Percentiles rank a stretch among this genome's conserved stretches.
phyloP scores from a whole-genome alignment of 2,888 invertebrate species.

The Ophion costatus region DNA sequence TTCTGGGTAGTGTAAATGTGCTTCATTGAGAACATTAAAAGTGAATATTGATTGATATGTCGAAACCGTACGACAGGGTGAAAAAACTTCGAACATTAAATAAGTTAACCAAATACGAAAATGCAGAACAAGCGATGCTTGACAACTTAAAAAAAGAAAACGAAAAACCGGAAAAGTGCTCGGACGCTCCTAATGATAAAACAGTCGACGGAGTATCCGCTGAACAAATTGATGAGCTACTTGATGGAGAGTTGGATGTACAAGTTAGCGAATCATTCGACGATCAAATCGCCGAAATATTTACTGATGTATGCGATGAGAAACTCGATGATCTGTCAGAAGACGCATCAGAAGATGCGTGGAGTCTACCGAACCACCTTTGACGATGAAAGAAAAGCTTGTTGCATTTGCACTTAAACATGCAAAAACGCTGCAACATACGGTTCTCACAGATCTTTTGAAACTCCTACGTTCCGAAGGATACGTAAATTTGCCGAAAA shows the following conservation, averaged over 20 bases:
- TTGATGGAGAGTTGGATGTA: not conserved
- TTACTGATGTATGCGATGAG: not conserved
- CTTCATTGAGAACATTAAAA: too few species aligned
- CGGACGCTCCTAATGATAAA: not conserved
- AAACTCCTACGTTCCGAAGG: constrained; percentile 1
- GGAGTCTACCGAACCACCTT: not conserved
- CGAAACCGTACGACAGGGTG: not conserved
- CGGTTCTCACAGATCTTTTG: not conserved
- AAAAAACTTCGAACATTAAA: not conserved
- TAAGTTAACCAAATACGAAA: not conserved
- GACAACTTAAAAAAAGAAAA: not conserved
- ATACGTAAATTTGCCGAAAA: constrained; percentile 7
- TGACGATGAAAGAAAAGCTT: constrained; percentile 5
- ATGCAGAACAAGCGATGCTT: not conserved
- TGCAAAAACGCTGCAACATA: not conserved
- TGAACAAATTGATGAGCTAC: not conserved
- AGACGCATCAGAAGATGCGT: constrained; percentile 1
- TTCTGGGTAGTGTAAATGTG: too few species aligned
- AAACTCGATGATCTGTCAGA: not conserved
- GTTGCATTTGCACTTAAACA: constrained; percentile 15
- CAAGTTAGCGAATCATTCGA: not conserved
- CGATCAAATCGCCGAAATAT: constrained; percentile 1
- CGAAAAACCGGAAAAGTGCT: not conserved
- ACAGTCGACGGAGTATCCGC: not conserved
- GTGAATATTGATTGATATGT: too few species aligned